Conservation (phyloP, 2,797 vertebrate species). For the Trichosurus vulpecula region DNA sequence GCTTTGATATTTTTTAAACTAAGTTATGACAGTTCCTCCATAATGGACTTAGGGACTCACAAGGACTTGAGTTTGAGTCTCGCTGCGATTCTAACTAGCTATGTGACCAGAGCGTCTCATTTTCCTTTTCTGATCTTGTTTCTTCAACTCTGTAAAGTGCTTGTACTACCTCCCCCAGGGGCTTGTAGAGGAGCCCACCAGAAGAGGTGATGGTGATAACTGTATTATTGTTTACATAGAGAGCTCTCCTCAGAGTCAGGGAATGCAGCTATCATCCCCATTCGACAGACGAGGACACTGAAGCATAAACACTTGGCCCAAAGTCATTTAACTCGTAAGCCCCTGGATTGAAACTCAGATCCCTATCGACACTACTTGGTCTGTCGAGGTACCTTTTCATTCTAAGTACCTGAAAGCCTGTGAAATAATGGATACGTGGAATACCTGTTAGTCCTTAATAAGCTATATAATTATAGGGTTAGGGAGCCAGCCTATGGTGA, state of each 20-base stretch:
- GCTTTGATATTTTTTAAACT: conserved; percentile 52
- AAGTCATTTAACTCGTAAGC: not conserved
- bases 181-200: not conserved
- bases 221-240: not conserved
- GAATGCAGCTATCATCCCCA: not conserved
- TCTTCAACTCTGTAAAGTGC: not conserved
- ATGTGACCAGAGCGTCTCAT: not conserved
- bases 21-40: conserved; percentile 24
- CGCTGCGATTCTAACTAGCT: not conserved
- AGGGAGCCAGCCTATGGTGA: not conserved
- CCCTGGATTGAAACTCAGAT: not conserved
- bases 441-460: not conserved
- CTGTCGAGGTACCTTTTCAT: not conserved
- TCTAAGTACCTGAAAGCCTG: not conserved
- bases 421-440: not conserved
- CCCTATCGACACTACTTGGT: not conserved
- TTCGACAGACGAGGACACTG: not conserved
- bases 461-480: not conserved
- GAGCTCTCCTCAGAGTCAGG: not conserved
- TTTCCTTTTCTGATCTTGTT: not conserved
- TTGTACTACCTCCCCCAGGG: not conserved
- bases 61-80: conserved; percentile 18
- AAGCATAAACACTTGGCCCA: not conserved
- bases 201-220: not conserved
- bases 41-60: conserved; percentile 34